Evolutionary conservation across 2,113 vertebrate genomes (phyloP).

Genomic region (Sciurus niger): DNA sequence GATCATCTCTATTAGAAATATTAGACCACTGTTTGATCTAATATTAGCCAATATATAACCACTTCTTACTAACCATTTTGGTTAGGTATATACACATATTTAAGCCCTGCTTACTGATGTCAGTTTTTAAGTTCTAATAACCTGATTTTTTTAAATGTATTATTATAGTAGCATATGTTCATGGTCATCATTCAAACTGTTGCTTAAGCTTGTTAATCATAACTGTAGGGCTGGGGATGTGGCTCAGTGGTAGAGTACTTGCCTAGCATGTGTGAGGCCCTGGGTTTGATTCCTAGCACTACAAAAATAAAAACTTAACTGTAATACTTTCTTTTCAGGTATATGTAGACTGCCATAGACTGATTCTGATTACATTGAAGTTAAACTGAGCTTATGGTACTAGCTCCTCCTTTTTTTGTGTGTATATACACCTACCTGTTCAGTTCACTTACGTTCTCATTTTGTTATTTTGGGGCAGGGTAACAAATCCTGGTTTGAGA

Average conservation of each 20-base stretch:
- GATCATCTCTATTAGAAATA: not conserved
- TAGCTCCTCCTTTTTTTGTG: not conserved
- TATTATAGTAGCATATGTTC: not conserved
- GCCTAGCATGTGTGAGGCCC: no score
- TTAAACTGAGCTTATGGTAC: constrained; percentile 23
- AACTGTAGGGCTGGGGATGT: not conserved
- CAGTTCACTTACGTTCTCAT: not conserved
- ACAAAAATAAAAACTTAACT: not conserved
- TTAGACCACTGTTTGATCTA: not conserved
- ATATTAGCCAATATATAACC: not conserved
- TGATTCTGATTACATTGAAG: not conserved
- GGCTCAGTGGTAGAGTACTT: not conserved
- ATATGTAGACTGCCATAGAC: not conserved
- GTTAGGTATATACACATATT: not conserved
- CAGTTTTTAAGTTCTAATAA: constrained; percentile 21
- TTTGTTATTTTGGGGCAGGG: not conserved
- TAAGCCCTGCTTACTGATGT: not conserved
- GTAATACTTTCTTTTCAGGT: constrained; percentile 12
- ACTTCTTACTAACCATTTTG: not conserved
- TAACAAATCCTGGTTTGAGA: constrained; percentile 44
- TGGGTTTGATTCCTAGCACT: not conserved
- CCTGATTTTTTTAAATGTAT: not conserved
- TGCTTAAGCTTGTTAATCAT: constrained; percentile 34
- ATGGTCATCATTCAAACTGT: not conserved
- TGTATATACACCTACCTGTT: not conserved